Base-by-base conservation (phyloP, 2,888 invertebrate genomes). In the Spodoptera exigua region DNA sequence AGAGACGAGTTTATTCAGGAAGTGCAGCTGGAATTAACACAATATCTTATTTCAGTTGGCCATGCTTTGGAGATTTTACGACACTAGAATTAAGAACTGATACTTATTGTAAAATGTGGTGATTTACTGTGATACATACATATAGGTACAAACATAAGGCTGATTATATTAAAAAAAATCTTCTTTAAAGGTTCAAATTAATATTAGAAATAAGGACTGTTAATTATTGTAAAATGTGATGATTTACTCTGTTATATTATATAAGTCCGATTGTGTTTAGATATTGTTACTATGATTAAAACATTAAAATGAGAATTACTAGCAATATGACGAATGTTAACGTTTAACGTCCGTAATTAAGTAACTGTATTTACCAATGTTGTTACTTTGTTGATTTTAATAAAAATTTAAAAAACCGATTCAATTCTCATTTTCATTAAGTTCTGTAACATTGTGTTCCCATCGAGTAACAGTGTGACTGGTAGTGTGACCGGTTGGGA, bases 41-140 rank as follows among this genome's bases (percentile, higher is more conserved):
- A 45, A 46, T 37, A 46, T 54, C 37, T 45, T 44, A 45, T 54
- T 35, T 40, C 44, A 44, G 44, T 54, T 44, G 53, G 53, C 53
- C 53, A 54, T 54, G 53, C 53, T 45, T 54, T 54, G 40, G 53
- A 54, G 53, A 54, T 54, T 54, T 54, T 54, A 54, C 44, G 53
- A 40, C 45, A 54, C 53, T 54, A 54, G 21, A 40, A 40, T 49
- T 49, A 47, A 47, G 47, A 47, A 47, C 47, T 47, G 47, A 47
- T n/a, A n/a, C n/a, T n/a, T n/a, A n/a, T n/a, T n/a, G n/a, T n/a
- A n/a, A n/a, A n/a, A n/a, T n/a, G n/a, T 47, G 17, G 16, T 40
- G 14, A 40, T 40, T 40, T 36, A 36, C 36, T 36, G 36, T 36
- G 36, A 36, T 36, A 36, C 36, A 36, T 36, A 36, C 36, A 36